phyloP scores from a whole-genome alignment of 1,140 invertebrate genomes.

The Chlorops oryzae region DNA sequence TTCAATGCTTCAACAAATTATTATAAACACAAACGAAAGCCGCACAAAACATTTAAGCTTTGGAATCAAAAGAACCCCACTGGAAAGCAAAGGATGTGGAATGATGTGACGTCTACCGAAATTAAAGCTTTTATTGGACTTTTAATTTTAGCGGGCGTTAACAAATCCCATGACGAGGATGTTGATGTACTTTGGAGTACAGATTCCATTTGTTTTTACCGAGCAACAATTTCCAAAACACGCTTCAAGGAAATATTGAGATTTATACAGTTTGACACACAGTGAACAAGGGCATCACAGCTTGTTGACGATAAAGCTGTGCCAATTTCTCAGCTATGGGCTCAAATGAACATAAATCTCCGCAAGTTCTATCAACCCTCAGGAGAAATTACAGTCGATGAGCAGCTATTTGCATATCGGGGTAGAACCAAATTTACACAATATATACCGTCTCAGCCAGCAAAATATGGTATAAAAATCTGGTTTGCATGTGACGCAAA shows the following conservation, averaged over 20 bases:
- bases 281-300: constrained; percentile 20
- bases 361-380: constrained; percentile 29
- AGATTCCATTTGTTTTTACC: constrained; percentile 2
- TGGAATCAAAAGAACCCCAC: too few species aligned
- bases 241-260: constrained; percentile 11
- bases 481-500: constrained; percentile 11
- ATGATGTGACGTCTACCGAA: too few species aligned
- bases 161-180: not conserved
- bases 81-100: too few species aligned
- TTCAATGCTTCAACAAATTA: too few species aligned
- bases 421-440: constrained; percentile 39
- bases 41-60: too few species aligned
- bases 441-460: constrained; percentile 40
- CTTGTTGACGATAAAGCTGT: constrained; percentile 25
- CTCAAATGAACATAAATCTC: constrained; percentile 10
- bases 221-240: constrained; percentile 1
- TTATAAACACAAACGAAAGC: too few species aligned
- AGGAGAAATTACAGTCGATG: constrained; percentile 38
- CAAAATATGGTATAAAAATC: constrained; percentile 17
- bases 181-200: constrained; percentile 7
- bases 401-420: constrained; percentile 46
- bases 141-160: constrained; percentile 3
- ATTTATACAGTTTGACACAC: constrained; percentile 39
- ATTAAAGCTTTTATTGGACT: too few species aligned
- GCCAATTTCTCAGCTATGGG: constrained; percentile 16